Base-by-base conservation (phyloP, 2,113 vertebrate species). In the Pangasianodon hypophthalmus region DNA sequence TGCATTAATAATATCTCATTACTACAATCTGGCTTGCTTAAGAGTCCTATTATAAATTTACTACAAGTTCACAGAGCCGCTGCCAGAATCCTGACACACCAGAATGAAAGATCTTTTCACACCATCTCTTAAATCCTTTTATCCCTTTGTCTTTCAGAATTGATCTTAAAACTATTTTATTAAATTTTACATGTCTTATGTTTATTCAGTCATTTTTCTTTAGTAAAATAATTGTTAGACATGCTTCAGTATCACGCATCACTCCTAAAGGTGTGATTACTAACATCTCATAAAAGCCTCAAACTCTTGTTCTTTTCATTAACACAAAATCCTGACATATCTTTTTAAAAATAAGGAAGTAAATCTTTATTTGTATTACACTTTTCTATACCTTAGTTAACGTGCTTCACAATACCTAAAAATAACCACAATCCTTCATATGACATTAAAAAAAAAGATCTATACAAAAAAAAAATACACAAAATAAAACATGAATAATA, bases 1-100 rank as follows among this genome's bases (percentile, higher is more conserved):
- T 77, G 44, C 26, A 80, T 80, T 80, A 80, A n/a, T 80, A 52
- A 80, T 52, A n/a, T 80, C 26, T 48, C 77, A 80, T 80, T 50
- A 80, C 10, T 16, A n/a, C 77, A 26, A 10, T 11, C 19, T 26
- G 41, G 21, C 73, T 26, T 46, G 44, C 44, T 48, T 48, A 29
- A 46, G 48, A n/a, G 46, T 52, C 50, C 13, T 54, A 54, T 52
- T 52, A 54, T 52, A 54, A n/a, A 81, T 32, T n/a, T 54, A 54
- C 54, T 32, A 54, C 14, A 52, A n/a, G 29, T 81, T 81, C 14
- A 32, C 9, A 26, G 73, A 48, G 73, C 3, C 10, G 19, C 44
- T 48, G 73, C 44, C 44, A 48, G 9, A 77, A 48, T 77, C 21
- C 73, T 44, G 37, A 26, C 14, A 32, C 13, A 9, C 41, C 75